phyloP scores from a whole-genome alignment of 2,113 vertebrate genomes.

The Bungarus multicinctus region DNA sequence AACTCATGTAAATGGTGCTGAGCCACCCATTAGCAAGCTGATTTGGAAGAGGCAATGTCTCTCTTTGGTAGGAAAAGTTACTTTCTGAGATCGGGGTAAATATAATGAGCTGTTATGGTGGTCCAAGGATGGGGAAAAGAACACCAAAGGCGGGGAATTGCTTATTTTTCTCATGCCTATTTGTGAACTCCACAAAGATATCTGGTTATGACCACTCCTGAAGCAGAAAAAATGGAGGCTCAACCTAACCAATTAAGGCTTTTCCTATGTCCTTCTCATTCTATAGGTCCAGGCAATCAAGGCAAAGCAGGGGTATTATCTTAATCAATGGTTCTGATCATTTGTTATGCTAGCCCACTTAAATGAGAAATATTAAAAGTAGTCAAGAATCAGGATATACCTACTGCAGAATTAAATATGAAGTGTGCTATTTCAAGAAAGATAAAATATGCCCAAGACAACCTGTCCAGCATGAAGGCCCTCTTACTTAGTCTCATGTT shows the following conservation, averaged over 20 bases:
- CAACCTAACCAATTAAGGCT: not conserved
- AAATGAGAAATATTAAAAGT: not conserved
- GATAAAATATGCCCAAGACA: not conserved
- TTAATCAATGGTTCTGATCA: not conserved
- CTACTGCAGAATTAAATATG: not conserved
- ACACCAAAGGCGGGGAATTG: not conserved
- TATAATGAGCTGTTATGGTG: not conserved
- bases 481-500: not conserved
- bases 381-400: not conserved
- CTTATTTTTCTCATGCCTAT: not conserved
- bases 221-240: not conserved
- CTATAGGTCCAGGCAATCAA: not conserved
- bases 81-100: not conserved
- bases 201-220: not conserved
- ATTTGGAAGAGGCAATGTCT: not conserved
- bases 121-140: not conserved
- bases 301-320: not conserved
- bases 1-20: not conserved
- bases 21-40: not conserved
- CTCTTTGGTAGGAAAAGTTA: not conserved
- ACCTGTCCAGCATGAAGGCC: not conserved
- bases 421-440: not conserved
- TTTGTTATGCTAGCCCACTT: not conserved
- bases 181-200: not conserved
- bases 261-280: not conserved